phyloP scores from a whole-genome alignment of 2,888 invertebrate species.

The Synergus laeviventris region DNA sequence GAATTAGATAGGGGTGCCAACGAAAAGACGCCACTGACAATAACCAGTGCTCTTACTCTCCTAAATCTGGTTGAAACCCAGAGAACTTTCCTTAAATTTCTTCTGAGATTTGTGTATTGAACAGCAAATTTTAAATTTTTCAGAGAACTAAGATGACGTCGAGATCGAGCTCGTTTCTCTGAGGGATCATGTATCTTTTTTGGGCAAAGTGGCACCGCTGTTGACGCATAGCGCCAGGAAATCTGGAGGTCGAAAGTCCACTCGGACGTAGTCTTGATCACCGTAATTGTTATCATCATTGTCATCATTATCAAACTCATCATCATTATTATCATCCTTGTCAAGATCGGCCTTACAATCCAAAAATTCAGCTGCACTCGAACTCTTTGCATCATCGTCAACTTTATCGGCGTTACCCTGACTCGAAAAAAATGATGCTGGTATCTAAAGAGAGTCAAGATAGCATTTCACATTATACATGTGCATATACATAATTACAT shows the following conservation, averaged over 20 bases:
- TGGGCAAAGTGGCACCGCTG: conserved; percentile 38
- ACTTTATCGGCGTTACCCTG: conserved; percentile 7
- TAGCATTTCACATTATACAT: conserved; percentile 29
- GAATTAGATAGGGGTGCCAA: too few species aligned
- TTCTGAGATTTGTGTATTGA: background rate
- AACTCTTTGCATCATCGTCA: conserved; percentile 1
- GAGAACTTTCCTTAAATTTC: background rate
- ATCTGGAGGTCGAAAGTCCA: conserved; percentile 38
- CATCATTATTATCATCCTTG: conserved; percentile 23
- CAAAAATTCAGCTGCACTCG: conserved; percentile 19
- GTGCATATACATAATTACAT: conserved; percentile 33
- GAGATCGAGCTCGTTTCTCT: conserved; percentile 50
- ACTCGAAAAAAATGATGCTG: conserved; percentile 6
- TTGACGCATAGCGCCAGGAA: conserved; percentile 58
- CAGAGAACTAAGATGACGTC: conserved; percentile 59
- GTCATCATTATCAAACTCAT: conserved; percentile 10
- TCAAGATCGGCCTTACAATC: conserved; percentile 26
- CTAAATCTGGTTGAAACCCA: too few species aligned
- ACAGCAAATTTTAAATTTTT: background rate
- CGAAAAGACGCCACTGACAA: too few species aligned
- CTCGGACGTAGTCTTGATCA: conserved; percentile 28
- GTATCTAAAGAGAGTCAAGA: background rate
- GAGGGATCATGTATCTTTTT: conserved; percentile 54
- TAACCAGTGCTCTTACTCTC: too few species aligned
- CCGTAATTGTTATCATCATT: conserved; percentile 12